Evolutionary conservation across 2,888 invertebrate species (phyloP).

Genomic region (Pardosa pseudoannulata): DNA sequence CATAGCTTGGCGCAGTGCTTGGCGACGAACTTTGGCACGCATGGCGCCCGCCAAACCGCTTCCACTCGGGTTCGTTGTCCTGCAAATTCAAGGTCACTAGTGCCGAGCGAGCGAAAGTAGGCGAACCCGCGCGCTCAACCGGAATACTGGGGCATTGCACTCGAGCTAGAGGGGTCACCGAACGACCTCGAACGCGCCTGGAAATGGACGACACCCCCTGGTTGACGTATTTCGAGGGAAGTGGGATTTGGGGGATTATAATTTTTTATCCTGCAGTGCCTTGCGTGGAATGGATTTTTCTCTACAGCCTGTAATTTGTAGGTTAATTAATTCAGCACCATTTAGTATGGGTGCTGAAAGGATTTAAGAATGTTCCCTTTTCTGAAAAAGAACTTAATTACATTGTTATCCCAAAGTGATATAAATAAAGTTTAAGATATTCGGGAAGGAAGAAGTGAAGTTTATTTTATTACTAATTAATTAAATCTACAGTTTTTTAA

Average conservation of each 20-base stretch:
- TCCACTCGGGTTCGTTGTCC: conserved; percentile 37
- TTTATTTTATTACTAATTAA: no score
- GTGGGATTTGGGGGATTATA: not conserved
- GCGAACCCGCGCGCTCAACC: conserved; percentile 51
- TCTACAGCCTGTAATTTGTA: no score
- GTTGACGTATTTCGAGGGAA: not conserved
- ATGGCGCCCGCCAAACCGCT: conserved; percentile 52
- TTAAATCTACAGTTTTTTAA: no score
- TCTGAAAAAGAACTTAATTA: no score
- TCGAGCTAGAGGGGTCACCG: conserved; percentile 50
- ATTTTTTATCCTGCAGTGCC: no score
- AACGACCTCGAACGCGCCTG: conserved; percentile 66
- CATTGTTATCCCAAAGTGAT: no score
- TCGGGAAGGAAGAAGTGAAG: no score
- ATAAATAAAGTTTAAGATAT: no score
- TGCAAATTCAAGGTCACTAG: conserved; percentile 68
- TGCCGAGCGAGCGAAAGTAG: conserved; percentile 62
- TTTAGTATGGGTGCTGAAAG: no score
- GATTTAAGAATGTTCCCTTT: no score
- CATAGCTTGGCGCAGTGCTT: conserved; percentile 18
- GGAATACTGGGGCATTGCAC: conserved; percentile 68
- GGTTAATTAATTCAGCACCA: no score
- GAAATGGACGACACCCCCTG: conserved; percentile 31
- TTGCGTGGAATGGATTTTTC: no score
- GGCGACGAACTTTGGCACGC: conserved; percentile 10